Evolutionary conservation across 2,113 vertebrate genomes (phyloP).

Genomic region (Lichenostomus cassidix): DNA sequence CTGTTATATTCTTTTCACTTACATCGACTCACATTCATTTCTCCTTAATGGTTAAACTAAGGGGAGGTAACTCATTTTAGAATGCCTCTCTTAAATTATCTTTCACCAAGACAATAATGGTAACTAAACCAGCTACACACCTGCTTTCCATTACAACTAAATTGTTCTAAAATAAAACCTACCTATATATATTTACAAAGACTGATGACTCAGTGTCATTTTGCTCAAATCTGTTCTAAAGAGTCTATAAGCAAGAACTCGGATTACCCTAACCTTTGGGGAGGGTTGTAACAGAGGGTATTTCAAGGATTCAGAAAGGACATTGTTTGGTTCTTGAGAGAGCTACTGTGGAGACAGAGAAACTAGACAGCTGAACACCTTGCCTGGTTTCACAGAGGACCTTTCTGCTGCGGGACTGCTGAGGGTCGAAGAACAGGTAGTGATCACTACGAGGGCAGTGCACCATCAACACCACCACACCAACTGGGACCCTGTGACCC

Average conservation of each 20-base stretch:
- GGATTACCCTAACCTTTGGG: background rate
- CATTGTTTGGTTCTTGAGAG: background rate
- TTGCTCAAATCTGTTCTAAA: background rate
- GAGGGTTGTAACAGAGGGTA: background rate
- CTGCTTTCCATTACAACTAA: background rate
- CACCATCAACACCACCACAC: accelerated
- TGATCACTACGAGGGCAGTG: background rate
- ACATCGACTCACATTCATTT: background rate
- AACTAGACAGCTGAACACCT: background rate
- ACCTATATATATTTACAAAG: background rate
- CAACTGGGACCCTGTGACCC: background rate
- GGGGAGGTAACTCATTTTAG: background rate
- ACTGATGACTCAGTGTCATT: background rate
- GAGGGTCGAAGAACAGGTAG: background rate
- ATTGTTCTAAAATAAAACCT: background rate
- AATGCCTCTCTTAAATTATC: background rate
- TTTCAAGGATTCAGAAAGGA: background rate
- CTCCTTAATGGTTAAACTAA: background rate
- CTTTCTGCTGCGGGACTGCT: background rate
- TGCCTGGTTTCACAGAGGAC: background rate
- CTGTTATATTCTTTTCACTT: background rate
- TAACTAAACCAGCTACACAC: background rate
- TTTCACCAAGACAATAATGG: background rate
- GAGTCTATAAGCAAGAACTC: background rate
- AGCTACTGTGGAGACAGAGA: background rate